Evolutionary conservation across 2,888 invertebrate genomes (phyloP), one percentile per base, ranked within the genome.

Genomic region (Chaetogeoica ovagalla): DNA sequence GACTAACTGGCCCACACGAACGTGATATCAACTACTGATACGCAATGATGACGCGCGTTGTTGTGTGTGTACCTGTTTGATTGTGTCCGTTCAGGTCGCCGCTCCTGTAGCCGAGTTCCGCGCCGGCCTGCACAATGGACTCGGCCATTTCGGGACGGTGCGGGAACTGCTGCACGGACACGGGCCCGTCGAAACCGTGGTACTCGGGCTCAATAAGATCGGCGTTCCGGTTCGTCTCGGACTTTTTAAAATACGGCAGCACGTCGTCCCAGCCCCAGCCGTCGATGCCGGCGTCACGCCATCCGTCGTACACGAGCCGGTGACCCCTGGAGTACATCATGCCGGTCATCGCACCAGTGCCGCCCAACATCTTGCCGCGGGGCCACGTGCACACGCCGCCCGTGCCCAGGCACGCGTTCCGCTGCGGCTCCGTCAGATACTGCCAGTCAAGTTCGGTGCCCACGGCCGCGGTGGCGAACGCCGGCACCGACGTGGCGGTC

Each of bases 241-340:
- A 85, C 83, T 87, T 87, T 83, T 85, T 86, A 83, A 87, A 87
- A 83, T 87, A 87, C 11, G 84, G 84, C 62, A 87, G 83, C 30
- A 86, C 84, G 52, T 85, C 85, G n/a, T 86, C 84, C 83, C 85
- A 87, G 59, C 84, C 82, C 90, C 91, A 91, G 5, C 90, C 90
- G 7, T 86, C 85, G 82, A 89, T 89, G 11, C 90, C 90, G 75
- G 87, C 84, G 9, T 84, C 85, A 63, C 87, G 89, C 90, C 90
- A 94, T 86, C 84, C 88, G 87, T 94, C 91, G 87, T 92, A 94
- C 84, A 94, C 93, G 11, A 87, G 86, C 2, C 89, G 89, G 84
- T 90, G 89, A 0, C 91, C 91, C 72, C 91, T 85, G 1, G 89
- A 87, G 85, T 90, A 89, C 84, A 89, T 88, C 90, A 90, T 90